These are phyloP conservation scores for Epistrophella euchroma DNA, from an alignment of 2,888 invertebrate genomes.

Conservation along the genomic window DNA sequence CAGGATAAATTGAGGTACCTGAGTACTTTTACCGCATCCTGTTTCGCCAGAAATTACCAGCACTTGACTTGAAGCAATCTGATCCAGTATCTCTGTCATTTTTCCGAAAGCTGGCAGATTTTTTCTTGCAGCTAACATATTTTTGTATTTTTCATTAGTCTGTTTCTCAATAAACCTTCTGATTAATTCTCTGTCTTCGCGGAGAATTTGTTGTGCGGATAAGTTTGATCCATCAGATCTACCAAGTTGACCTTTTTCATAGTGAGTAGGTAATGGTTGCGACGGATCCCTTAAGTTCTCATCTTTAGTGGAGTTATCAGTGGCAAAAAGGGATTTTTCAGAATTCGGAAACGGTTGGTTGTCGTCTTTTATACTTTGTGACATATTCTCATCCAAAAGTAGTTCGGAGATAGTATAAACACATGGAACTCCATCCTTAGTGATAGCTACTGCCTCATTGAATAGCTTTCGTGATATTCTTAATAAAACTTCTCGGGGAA, in stretches of 20 bases:
- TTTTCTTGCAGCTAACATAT: constrained; percentile 87
- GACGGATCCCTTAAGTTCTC: constrained; percentile 80
- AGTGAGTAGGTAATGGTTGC: constrained; percentile 86
- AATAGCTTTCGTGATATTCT: constrained; percentile 88
- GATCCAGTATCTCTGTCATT: constrained; percentile 88
- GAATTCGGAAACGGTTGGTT: constrained; percentile 85
- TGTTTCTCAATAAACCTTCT: constrained; percentile 87
- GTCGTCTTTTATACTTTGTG: constrained; percentile 86
- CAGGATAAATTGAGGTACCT: constrained; percentile 97
- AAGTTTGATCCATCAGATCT: constrained; percentile 85
- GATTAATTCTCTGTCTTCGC: constrained; percentile 87
- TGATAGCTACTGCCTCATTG: constrained; percentile 88
- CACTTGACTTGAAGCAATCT: constrained; percentile 86
- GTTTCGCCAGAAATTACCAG: constrained; percentile 92
- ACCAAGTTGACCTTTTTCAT: constrained; percentile 86
- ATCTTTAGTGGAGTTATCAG: constrained; percentile 81
- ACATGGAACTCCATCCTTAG: constrained; percentile 88
- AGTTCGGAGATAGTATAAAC: constrained; percentile 90
- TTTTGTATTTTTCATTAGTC: constrained; percentile 87
- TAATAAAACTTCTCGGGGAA: constrained; percentile 87
- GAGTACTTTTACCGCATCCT: constrained; percentile 93
- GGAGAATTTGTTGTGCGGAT: constrained; percentile 85
- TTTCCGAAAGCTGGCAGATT: constrained; percentile 90
- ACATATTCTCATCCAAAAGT: constrained; percentile 88
- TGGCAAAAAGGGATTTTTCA: constrained; percentile 87